Evolutionary conservation across 2,113 vertebrate genomes (phyloP), one percentile per base, ranked within the genome.

Genomic region (Okapia johnstoni): DNA sequence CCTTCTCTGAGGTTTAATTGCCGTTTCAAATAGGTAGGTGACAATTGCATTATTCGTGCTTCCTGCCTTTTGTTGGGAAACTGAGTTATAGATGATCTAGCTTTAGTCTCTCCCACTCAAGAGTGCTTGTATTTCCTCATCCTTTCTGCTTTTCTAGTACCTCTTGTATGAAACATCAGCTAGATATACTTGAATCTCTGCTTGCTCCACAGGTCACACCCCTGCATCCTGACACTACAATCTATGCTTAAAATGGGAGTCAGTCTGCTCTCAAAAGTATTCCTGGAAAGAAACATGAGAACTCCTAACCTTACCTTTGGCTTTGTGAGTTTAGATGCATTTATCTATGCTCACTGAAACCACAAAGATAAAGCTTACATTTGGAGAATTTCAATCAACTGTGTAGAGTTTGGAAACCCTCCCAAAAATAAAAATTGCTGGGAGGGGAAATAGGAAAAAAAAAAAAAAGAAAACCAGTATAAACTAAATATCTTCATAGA

Each of bases 351-450:
- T 52, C 28, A 86, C 30, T 50, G 21, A 87, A 90, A 66, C 33
- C 43, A 50, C 43, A 90, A 84, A 57, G 17, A 15, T 33, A 88
- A 55, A 9, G 54, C 28, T 85, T 88, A 85, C 33, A 2, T 6
- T 87, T 73, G 26, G 9, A 54, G 21, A 50, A 87, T 21, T 94
- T 85, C 86, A 87, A 66, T 36, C 13, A 84, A 79, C 15, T 80
- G 21, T 84, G 2, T n/a, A 70, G 40, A 86, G 10, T 46, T 55
- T 93, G 4, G 11, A 79, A 40, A 3, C 6, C 1, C 2, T 4
- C 3, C 16, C 63, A 15, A 7, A 4, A 9, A 66, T 4, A 8
- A n/a, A n/a, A n/a, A 40, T 11, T n/a, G 2, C 0, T 66, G 10
- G 12, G 8, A 83, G 7, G 3, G 6, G 2, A 33, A 58, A n/a